phyloP scores from a whole-genome alignment of 2,888 invertebrate genomes.

The Cantharis nigra region DNA sequence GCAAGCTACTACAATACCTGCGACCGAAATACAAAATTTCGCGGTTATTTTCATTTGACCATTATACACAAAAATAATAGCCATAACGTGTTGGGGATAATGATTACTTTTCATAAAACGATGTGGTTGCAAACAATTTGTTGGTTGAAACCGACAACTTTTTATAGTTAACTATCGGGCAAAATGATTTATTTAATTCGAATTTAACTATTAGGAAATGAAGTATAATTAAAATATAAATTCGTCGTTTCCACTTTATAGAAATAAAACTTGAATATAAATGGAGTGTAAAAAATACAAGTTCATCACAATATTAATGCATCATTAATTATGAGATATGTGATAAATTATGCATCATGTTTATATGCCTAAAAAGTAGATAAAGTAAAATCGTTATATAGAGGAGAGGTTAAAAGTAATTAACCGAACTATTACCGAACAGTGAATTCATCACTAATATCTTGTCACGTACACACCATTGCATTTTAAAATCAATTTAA shows the following conservation, averaged over 20 bases:
- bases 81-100: neutral
- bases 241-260: neutral
- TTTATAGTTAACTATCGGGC: neutral
- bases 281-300: neutral
- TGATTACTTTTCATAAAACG: neutral
- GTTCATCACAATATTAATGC: neutral
- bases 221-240: neutral
- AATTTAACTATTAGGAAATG: neutral
- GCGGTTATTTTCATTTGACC: neutral
- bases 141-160: neutral
- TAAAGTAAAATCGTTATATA: neutral
- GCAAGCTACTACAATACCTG: neutral
- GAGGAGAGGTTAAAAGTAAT: conserved; percentile 6
- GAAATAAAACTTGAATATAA: neutral
- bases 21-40: neutral
- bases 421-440: conserved; percentile 18
- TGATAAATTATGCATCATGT: neutral
- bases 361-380: neutral
- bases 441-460: conserved; percentile 17
- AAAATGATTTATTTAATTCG: neutral
- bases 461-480: conserved; percentile 19
- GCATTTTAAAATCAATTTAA: conserved; percentile 24
- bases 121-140: neutral
- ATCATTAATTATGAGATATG: neutral
- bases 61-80: neutral